Conservation (phyloP, 2,113 vertebrate genomes). For the Puffinus mauretanicus region DNA sequence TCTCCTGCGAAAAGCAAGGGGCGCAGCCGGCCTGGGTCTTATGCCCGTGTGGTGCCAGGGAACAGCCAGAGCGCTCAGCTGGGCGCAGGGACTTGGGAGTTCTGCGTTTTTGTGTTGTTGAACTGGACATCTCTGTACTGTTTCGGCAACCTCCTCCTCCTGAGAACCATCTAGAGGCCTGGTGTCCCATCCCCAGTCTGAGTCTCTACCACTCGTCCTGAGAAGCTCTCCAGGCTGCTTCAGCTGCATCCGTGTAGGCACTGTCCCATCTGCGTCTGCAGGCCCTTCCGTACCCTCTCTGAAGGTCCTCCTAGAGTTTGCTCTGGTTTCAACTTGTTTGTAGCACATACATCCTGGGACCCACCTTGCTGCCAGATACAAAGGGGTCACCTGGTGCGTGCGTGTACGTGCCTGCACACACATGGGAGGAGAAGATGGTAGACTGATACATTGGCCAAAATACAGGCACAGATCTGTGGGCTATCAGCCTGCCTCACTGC, state of each 20-base stretch:
- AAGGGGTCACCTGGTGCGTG: not conserved
- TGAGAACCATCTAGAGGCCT: not conserved
- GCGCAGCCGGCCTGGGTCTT: not conserved
- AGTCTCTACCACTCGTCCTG: not conserved
- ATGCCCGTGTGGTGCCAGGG: not conserved
- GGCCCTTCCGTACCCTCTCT: not conserved
- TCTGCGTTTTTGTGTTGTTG: not conserved
- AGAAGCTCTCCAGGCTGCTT: not conserved
- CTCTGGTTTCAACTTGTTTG: not conserved
- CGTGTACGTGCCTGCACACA: too few relatives aligned
- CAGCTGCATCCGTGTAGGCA: not conserved
- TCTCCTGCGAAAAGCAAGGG: not conserved
- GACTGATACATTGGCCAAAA: not conserved
- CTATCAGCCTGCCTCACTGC: not conserved
- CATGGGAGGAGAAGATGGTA: not conserved
- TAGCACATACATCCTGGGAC: not conserved
- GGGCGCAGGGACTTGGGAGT: not conserved
- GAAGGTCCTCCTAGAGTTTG: not conserved
- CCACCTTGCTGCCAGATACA: not conserved
- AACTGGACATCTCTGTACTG: not conserved
- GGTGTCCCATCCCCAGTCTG: not conserved
- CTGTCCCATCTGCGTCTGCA: accelerated
- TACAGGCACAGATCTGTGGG: not conserved
- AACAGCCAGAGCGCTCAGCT: not conserved
- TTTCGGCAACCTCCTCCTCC: not conserved